Conservation (phyloP, 1,140 invertebrate genomes). For the Cataglyphis hispanica region DNA sequence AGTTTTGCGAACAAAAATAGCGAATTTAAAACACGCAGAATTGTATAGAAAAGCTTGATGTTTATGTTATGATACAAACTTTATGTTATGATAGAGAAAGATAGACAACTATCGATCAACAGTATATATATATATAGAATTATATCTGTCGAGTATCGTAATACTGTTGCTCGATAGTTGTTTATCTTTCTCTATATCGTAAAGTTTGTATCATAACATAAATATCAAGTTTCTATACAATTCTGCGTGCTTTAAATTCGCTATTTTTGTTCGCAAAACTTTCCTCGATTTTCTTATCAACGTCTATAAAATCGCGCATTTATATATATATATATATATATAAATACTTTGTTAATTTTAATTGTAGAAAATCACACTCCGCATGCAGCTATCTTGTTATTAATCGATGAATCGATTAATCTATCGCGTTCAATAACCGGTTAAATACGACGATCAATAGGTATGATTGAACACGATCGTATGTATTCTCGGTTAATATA, state of each 20-base stretch:
- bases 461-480: not conserved
- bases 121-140: not conserved
- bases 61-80: not conserved
- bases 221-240: not conserved
- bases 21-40: not conserved
- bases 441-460: conserved; percentile 16
- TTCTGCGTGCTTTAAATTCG: not conserved
- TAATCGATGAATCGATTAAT: conserved; percentile 34
- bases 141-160: too few relatives aligned
- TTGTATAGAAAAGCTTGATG: not conserved
- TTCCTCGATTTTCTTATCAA: not conserved
- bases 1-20: not conserved
- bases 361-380: not conserved
- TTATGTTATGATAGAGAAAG: not conserved
- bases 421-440: conserved; percentile 34
- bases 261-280: not conserved
- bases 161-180: conserved; percentile 4
- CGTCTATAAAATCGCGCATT: not conserved
- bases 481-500: conserved; percentile 36
- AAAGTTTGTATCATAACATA: too few relatives aligned
- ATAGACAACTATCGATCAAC: conserved; percentile 13
- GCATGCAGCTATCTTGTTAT: conserved; percentile 25
- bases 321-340: not conserved
- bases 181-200: not conserved
- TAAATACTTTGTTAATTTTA: conserved; percentile 14